A percentile compares a stretch with the other conserved stretches of the same genome.
These are phyloP conservation scores for Chloroceryle amazona DNA, from an alignment of 2,797 vertebrate genomes.

Conservation along the genomic window DNA sequence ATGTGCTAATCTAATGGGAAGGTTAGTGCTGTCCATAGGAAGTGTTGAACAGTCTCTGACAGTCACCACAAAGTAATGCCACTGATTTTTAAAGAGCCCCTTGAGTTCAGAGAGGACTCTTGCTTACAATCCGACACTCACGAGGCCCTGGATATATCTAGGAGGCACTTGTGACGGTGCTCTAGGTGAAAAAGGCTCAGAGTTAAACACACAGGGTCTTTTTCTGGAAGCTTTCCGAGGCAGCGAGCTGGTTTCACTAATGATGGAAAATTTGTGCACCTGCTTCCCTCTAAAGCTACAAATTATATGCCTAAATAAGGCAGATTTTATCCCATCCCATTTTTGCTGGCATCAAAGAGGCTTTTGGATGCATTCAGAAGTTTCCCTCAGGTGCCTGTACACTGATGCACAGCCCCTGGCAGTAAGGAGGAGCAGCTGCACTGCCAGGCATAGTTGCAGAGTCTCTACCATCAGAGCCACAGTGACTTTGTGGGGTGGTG, in stretches of 20 bases:
- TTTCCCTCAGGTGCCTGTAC: neutral
- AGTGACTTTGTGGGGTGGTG: neutral
- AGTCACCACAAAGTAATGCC: neutral
- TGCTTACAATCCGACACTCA: neutral
- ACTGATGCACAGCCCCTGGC: neutral
- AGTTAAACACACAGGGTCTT: fast-evolving
- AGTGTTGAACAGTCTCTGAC: neutral
- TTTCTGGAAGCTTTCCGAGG: neutral
- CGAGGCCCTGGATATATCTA: fast-evolving
- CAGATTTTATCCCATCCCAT: neutral
- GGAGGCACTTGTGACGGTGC: neutral
- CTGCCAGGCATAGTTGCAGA: neutral
- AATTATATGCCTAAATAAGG: neutral
- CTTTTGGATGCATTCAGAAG: neutral
- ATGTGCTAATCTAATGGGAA: neutral
- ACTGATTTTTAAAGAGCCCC: neutral
- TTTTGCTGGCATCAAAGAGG: neutral
- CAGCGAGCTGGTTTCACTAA: neutral
- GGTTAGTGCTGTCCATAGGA: neutral
- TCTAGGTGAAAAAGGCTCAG: neutral
- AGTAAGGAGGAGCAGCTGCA: neutral
- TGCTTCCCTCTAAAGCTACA: neutral
- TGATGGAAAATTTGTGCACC: neutral
- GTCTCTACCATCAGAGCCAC: neutral
- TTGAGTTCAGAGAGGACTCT: neutral